phyloP scores from a whole-genome alignment of 2,888 invertebrate genomes.

The Dryobota labecula region DNA sequence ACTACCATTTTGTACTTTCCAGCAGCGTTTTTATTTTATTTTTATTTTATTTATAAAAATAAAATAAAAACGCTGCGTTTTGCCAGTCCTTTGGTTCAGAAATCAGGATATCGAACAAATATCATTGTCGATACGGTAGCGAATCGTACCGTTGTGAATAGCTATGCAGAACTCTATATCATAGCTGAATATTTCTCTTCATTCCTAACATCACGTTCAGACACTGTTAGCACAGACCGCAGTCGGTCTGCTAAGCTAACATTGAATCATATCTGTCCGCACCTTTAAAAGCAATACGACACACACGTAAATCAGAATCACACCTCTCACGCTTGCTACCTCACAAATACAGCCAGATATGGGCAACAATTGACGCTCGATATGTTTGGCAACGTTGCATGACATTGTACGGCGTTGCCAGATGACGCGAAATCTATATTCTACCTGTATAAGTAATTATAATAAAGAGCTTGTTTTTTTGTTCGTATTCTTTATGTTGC shows the following conservation, averaged over 20 bases:
- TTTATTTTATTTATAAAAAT: too few species aligned
- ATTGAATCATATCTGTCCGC: slow-evolving; percentile 21
- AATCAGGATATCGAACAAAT: too few species aligned
- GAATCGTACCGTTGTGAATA: too few species aligned
- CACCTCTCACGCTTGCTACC: slow-evolving; percentile 8
- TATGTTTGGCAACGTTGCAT: slow-evolving; percentile 22
- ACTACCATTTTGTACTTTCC: too few species aligned
- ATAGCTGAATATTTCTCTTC: not conserved
- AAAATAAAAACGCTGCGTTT: too few species aligned
- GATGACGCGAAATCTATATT: not conserved
- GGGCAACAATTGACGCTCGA: slow-evolving; percentile 16
- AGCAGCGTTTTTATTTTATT: too few species aligned
- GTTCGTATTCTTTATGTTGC: too few species aligned
- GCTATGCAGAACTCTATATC: too few species aligned
- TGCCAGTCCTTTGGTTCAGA: too few species aligned
- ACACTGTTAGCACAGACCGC: slow-evolving; percentile 7
- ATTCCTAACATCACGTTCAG: not conserved
- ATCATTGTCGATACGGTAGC: too few species aligned
- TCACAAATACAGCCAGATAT: slow-evolving; percentile 24
- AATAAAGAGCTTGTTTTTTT: too few species aligned
- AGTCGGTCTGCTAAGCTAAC: slow-evolving; percentile 26
- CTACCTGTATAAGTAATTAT: too few species aligned
- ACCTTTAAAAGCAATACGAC: slow-evolving; percentile 41
- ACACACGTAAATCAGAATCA: slow-evolving; percentile 46
- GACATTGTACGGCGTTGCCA: not conserved